Percentiles rank a stretch among this genome's conserved stretches.
These are phyloP conservation scores for Rhegmatorhina hoffmannsi DNA, from an alignment of 2,113 vertebrate genomes.

Conservation along the genomic window DNA sequence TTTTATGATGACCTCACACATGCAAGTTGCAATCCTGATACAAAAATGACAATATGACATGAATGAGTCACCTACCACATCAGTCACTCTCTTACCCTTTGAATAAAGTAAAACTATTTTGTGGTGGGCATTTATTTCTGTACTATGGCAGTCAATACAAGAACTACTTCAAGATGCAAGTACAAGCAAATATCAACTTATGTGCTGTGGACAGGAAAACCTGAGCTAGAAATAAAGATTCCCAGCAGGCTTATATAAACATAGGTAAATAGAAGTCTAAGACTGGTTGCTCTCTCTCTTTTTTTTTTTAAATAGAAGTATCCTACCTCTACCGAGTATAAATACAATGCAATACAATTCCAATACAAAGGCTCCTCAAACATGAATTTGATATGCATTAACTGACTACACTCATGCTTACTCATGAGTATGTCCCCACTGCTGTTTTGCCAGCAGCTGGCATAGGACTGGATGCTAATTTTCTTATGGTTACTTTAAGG, in stretches of 20 bases:
- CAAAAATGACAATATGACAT: background rate
- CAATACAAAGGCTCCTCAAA: constrained; percentile 57
- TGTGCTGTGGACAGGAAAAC: constrained; percentile 50
- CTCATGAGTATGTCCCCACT: background rate
- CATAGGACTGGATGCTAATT: constrained; percentile 10
- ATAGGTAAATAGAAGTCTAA: constrained; percentile 34
- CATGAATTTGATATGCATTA: constrained; percentile 3
- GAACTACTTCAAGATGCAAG: constrained; percentile 60
- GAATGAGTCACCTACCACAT: constrained; percentile 8
- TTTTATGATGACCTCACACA: constrained; percentile 59
- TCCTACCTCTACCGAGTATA: constrained; percentile 36
- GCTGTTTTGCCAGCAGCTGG: background rate
- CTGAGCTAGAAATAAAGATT: constrained; percentile 63
- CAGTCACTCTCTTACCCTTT: constrained; percentile 1
- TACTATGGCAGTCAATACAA: constrained; percentile 45
- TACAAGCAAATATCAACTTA: constrained; percentile 68
- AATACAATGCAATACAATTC: constrained; percentile 52
- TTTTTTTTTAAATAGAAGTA: constrained; percentile 17
- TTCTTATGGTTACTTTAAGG: background rate
- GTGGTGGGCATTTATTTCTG: constrained; percentile 42
- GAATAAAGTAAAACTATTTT: constrained; percentile 18
- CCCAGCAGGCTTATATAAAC: constrained; percentile 49
- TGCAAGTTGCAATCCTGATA: constrained; percentile 60
- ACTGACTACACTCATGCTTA: background rate
- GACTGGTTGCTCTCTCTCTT: background rate